Evolutionary conservation across 2,113 vertebrate genomes (phyloP).

Genomic region (Corydoras maculifer): DNA sequence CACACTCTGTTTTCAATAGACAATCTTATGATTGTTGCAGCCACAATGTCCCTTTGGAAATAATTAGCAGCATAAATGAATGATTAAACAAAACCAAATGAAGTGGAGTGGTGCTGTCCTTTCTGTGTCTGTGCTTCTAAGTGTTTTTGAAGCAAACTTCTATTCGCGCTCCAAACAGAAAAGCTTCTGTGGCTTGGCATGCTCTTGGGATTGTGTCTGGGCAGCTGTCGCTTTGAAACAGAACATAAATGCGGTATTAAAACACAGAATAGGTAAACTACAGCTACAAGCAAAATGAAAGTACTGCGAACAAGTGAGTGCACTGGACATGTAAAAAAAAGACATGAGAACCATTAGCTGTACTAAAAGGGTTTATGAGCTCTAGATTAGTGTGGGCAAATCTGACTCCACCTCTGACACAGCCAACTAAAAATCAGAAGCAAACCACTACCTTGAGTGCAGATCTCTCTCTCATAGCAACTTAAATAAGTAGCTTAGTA

Average conservation of each 20-base stretch:
- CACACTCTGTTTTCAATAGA: slow-evolving; percentile 22
- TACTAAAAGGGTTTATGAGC: slow-evolving; percentile 63
- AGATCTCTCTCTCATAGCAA: neutral
- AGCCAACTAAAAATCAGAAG: slow-evolving; percentile 58
- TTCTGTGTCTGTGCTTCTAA: slow-evolving; percentile 42
- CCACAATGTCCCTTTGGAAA: slow-evolving; percentile 39
- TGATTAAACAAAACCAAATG: slow-evolving; percentile 43
- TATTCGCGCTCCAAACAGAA: slow-evolving; percentile 53
- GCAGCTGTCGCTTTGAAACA: slow-evolving; percentile 57
- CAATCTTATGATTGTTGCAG: slow-evolving; percentile 16
- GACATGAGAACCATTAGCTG: slow-evolving; percentile 40
- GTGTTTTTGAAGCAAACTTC: slow-evolving; percentile 53
- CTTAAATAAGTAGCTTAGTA: too few relatives aligned
- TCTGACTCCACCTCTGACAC: slow-evolving; percentile 48
- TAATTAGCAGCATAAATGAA: slow-evolving; percentile 44
- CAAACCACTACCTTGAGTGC: slow-evolving; percentile 45
- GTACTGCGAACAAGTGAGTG: neutral
- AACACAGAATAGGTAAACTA: slow-evolving; percentile 6
- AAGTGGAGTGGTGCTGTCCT: slow-evolving; percentile 31
- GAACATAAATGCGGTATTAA: slow-evolving; percentile 11
- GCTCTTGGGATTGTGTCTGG: slow-evolving; percentile 31
- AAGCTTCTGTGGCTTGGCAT: slow-evolving; percentile 17
- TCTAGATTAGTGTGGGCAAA: slow-evolving; percentile 54
- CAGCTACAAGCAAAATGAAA: slow-evolving; percentile 3
- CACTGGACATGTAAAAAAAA: neutral